Evolutionary conservation across 2,113 vertebrate species (phyloP).

Genomic region (Vulpes ferrilata): DNA sequence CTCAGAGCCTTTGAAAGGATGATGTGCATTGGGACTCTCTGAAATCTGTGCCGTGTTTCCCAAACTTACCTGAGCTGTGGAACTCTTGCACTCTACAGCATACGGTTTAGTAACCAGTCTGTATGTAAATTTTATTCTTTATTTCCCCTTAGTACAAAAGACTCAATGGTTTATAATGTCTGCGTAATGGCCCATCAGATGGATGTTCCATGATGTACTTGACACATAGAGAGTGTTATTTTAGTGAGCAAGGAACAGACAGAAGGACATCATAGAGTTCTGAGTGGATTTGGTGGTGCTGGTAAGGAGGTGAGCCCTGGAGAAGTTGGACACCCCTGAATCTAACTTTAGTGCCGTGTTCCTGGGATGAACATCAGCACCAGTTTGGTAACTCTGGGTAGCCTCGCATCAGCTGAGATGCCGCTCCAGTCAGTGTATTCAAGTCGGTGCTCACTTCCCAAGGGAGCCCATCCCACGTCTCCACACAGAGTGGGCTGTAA

Average conservation of each 20-base stretch:
- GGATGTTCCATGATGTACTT: neutral
- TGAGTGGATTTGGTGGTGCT: neutral
- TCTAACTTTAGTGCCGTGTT: neutral
- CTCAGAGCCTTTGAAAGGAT: neutral
- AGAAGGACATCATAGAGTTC: neutral
- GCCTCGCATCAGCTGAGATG: neutral
- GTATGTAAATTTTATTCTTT: neutral
- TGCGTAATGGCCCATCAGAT: neutral
- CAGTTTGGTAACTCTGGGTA: neutral
- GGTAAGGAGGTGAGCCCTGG: neutral
- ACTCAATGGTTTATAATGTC: neutral
- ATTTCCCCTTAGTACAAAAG: neutral
- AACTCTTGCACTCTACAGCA: neutral
- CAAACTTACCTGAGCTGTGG: neutral
- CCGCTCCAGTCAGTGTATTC: neutral
- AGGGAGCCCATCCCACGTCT: neutral
- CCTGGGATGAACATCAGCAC: neutral
- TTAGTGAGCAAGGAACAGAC: neutral
- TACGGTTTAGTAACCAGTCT: neutral
- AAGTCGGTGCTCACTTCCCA: neutral
- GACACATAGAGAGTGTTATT: neutral
- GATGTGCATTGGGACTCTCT: fast-evolving
- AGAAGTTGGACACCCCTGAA: neutral
- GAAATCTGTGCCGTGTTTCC: neutral
- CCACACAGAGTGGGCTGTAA: neutral